Percentiles rank a stretch among this genome's conserved stretches.
phyloP scores from a whole-genome alignment of 2,888 invertebrate species.

The Nomada flava region DNA sequence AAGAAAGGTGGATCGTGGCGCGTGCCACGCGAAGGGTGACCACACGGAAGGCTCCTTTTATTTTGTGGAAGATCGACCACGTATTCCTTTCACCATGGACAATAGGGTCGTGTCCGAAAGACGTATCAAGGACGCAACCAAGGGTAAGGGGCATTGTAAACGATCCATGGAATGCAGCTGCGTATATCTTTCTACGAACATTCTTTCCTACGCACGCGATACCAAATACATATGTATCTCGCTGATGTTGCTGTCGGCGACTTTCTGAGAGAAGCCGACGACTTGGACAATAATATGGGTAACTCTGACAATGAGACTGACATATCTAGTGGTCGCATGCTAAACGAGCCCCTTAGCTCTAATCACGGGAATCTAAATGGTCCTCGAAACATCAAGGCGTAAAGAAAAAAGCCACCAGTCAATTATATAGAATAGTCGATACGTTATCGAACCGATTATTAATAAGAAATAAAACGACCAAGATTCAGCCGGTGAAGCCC shows the following conservation, averaged over 20 bases:
- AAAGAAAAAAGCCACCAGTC: too few species aligned
- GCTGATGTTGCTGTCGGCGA: neutral
- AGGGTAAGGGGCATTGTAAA: slow-evolving; percentile 69
- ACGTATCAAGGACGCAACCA: slow-evolving; percentile 59
- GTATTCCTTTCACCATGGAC: slow-evolving; percentile 64
- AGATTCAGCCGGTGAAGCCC: too few species aligned
- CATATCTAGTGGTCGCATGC: neutral
- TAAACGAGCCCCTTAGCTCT: neutral
- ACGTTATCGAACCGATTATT: too few species aligned
- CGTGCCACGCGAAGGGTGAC: slow-evolving; percentile 63
- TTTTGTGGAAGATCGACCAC: slow-evolving; percentile 62
- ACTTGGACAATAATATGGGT: too few species aligned
- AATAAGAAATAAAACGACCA: too few species aligned
- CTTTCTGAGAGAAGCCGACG: too few species aligned
- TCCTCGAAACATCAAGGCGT: too few species aligned
- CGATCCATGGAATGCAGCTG: slow-evolving; percentile 75
- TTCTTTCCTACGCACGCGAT: slow-evolving; percentile 20
- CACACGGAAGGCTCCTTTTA: slow-evolving; percentile 53
- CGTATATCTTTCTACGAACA: slow-evolving; percentile 57
- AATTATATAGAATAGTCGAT: too few species aligned
- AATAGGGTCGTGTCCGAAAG: slow-evolving; percentile 53
- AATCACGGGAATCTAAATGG: neutral
- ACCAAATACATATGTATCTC: neutral
- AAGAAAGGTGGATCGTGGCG: slow-evolving; percentile 61
- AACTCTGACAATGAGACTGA: too few species aligned